phyloP scores from a whole-genome alignment of 1,140 invertebrate genomes.

The Asbolus verrucosus region DNA sequence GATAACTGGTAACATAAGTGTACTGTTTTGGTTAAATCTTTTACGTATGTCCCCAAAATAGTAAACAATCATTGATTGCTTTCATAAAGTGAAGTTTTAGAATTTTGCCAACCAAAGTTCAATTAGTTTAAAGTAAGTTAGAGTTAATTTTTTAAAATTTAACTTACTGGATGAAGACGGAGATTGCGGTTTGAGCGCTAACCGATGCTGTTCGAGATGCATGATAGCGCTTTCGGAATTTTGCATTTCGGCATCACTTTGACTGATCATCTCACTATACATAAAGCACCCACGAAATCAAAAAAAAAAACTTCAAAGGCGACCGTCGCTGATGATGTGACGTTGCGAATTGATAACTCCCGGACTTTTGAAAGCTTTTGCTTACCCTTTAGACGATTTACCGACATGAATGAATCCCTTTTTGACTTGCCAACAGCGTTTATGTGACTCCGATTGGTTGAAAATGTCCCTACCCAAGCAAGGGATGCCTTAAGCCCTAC shows the following conservation, averaged over 20 bases:
- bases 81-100: too few species aligned
- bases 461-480: constrained; percentile 23
- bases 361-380: constrained; percentile 41
- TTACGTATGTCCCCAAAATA: too few species aligned
- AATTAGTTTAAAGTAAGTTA: too few species aligned
- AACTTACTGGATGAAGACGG: constrained; percentile 53
- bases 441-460: constrained; percentile 44
- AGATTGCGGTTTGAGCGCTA: constrained; percentile 47
- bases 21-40: too few species aligned
- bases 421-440: constrained; percentile 43
- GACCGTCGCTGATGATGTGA: constrained; percentile 4
- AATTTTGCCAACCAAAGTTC: too few species aligned
- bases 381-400: constrained; percentile 29
- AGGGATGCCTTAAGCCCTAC: constrained; percentile 44
- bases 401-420: constrained; percentile 49
- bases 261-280: constrained; percentile 9
- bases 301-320: neutral
- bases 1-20: too few species aligned
- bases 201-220: constrained; percentile 38
- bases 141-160: too few species aligned
- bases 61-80: too few species aligned
- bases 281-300: constrained; percentile 6
- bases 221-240: constrained; percentile 39
- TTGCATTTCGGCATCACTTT: constrained; percentile 39
- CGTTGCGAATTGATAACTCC: constrained; percentile 21